Percentiles rank a stretch among this genome's conserved stretches.
Conservation (phyloP, 2,797 vertebrate genomes). For the Cryptoprocta ferox region DNA sequence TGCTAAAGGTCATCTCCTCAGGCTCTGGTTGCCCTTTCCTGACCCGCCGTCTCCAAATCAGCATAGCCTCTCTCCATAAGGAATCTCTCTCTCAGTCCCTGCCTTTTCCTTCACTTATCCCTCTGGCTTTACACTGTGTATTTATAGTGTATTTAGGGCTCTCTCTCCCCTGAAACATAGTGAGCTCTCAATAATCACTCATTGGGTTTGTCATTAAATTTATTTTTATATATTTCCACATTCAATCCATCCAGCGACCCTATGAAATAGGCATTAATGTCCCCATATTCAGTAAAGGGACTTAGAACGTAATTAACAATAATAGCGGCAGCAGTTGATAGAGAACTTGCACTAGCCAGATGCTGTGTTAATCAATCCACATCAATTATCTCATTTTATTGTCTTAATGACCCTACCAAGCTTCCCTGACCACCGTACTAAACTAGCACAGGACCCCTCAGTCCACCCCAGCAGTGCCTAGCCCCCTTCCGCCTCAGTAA, state of each 20-base stretch:
- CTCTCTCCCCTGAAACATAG: background rate
- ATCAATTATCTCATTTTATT: background rate
- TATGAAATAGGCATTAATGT: conserved; percentile 31
- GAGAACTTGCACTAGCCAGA: background rate
- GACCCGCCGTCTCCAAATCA: accelerated
- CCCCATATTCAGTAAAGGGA: conserved; percentile 34
- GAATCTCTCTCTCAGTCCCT: background rate
- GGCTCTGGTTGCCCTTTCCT: background rate
- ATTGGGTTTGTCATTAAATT: conserved; percentile 33
- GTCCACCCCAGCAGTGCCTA: background rate
- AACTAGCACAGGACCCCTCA: background rate
- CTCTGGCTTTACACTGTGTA: background rate
- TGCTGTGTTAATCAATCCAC: background rate
- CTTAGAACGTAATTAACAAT: conserved; percentile 58
- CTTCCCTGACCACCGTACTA: background rate
- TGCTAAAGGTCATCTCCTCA: background rate
- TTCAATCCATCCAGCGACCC: conserved; percentile 21
- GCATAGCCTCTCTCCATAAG: background rate
- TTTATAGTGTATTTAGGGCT: background rate
- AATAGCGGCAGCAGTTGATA: conserved; percentile 8
- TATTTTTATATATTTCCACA: conserved; percentile 50
- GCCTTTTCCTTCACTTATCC: background rate
- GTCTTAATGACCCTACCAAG: background rate
- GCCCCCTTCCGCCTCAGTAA: background rate
- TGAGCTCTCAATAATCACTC: background rate